phyloP scores from a whole-genome alignment of 2,113 vertebrate species.

The Erythrolamprus reginae region DNA sequence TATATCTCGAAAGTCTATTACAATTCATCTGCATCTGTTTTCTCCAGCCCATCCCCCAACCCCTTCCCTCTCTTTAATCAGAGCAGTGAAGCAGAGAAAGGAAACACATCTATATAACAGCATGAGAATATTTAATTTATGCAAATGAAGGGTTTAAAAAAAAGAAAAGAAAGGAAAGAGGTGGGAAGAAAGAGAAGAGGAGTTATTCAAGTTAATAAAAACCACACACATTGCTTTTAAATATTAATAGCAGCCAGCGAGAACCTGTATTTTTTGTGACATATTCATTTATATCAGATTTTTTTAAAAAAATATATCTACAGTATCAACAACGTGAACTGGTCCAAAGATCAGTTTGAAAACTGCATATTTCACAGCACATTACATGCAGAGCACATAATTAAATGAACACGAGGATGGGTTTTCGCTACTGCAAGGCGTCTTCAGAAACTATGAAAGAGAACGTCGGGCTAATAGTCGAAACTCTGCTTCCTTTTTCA shows the following conservation, averaged over 20 bases:
- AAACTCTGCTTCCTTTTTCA: neutral
- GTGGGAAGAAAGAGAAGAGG: constrained; percentile 11
- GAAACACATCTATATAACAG: constrained; percentile 42
- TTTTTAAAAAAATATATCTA: constrained; percentile 1
- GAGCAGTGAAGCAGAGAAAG: constrained; percentile 51
- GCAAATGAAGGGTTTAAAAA: constrained; percentile 24
- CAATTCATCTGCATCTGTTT: constrained; percentile 58
- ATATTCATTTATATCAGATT: constrained; percentile 47
- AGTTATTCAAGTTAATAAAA: constrained; percentile 52
- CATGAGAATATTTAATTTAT: constrained; percentile 54
- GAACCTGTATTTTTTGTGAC: constrained; percentile 50
- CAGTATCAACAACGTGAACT: constrained; percentile 40
- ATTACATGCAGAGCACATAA: constrained; percentile 19
- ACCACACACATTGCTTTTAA: constrained; percentile 47
- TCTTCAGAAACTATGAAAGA: neutral
- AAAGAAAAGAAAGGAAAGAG: neutral
- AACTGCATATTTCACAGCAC: constrained; percentile 40
- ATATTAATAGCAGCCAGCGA: constrained; percentile 55
- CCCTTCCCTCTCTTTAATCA: neutral
- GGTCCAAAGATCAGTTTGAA: constrained; percentile 41
- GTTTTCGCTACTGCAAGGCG: neutral
- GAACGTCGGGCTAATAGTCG: neutral
- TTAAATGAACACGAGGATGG: constrained; percentile 29
- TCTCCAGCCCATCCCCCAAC: constrained; percentile 28
- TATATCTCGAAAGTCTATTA: constrained; percentile 68